phyloP scores from a whole-genome alignment of 2,888 invertebrate species.

The Serrognathus titanus region DNA sequence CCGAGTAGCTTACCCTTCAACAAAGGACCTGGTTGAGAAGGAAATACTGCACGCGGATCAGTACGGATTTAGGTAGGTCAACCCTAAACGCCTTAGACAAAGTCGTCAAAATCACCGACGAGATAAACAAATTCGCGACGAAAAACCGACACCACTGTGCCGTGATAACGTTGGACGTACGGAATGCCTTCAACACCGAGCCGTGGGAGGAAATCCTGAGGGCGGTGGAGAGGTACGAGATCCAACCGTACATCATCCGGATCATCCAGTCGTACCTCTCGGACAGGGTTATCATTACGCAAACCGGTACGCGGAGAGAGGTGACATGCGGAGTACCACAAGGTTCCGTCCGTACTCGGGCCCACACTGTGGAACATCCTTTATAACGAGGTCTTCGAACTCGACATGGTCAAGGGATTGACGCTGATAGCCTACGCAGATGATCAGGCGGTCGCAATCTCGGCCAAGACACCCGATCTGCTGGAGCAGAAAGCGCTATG shows the following conservation, averaged over 20 bases:
- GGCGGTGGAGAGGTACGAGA: slow-evolving; percentile 4
- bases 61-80: too few species aligned
- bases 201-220: slow-evolving; percentile 17
- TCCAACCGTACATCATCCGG: slow-evolving; percentile 5
- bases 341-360: slow-evolving; percentile 14
- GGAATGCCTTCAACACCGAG: slow-evolving; percentile 24
- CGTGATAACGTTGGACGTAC: slow-evolving; percentile 15
- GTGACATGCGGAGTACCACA: slow-evolving; percentile 20
- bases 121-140: too few species aligned
- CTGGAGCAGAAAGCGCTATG: too few species aligned
- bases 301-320: neutral
- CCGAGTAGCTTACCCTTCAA: too few species aligned
- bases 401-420: neutral
- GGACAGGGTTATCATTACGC: slow-evolving; percentile 12
- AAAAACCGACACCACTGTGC: too few species aligned
- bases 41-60: too few species aligned
- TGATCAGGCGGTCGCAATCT: too few species aligned
- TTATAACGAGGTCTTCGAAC: slow-evolving; percentile 15
- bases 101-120: too few species aligned
- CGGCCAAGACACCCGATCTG: too few species aligned
- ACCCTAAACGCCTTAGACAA: too few species aligned
- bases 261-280: slow-evolving; percentile 15
- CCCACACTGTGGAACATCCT: slow-evolving; percentile 13
- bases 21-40: too few species aligned
- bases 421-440: too few species aligned